Base-by-base conservation (phyloP, 2,888 invertebrate genomes). In the Hemistola chrysoprasaria region DNA sequence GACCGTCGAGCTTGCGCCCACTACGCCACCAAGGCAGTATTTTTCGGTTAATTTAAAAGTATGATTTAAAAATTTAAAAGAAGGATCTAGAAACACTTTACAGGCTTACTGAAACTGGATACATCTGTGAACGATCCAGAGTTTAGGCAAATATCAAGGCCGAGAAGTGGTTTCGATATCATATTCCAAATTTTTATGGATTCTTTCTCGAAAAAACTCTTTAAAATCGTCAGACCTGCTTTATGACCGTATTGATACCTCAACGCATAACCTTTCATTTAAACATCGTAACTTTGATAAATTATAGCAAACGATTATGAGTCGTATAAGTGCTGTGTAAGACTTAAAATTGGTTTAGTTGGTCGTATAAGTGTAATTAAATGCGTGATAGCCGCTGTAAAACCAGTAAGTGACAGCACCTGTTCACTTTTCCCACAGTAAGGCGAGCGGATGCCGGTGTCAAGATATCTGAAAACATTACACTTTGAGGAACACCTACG, bases 371-470 rank as follows among this genome's bases (percentile, higher is more conserved):
- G 35, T 27, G 53, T 44, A 69, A 65, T 71, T 74, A 73, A 65
- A 63, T 59, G 56, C 58, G 67, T 59, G 53, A 56, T 58, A 56
- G 53, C 53, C 58, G 56, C 59, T 62, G 58, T 56, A 65, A 28
- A 61, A 56, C 62, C 65, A 78, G 78, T 79, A 81, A 76, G 69
- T 78, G 79, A 75, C 70, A 77, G 62, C 86, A 87, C 86, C 86
- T 86, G 86, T 78, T 77, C 56, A 55, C 73, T 83, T 87, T 86
- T 86, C 86, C 85, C 85, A 85, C 85, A 79, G 64, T 50, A 55
- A n/a, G 67, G 63, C 81, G 83, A 57, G 71, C 85, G 86, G 86
- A 85, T 83, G 81, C 75, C 59, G 67, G 67, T 72, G 78, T 78
- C 79, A 61, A 62, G 69, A 59, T 77, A 79, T 82, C 81, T 78